Percentiles rank a stretch among this genome's conserved stretches.
phyloP scores from a whole-genome alignment of 2,797 vertebrate species.

The Geotria australis region DNA sequence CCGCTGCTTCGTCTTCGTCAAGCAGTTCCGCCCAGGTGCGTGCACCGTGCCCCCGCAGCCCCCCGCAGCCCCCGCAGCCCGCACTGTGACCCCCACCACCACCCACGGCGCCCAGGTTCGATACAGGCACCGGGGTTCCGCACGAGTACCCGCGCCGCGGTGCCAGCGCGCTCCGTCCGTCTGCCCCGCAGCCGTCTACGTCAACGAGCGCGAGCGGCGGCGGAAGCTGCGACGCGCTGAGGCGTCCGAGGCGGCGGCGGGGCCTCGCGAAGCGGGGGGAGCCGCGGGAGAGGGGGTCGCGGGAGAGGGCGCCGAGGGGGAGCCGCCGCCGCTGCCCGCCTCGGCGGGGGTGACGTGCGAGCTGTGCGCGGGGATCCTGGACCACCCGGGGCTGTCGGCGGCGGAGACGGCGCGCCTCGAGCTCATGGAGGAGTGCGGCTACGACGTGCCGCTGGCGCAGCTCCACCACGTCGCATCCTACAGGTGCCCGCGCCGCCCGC shows the following conservation, averaged over 20 bases:
- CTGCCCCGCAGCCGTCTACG: conserved; percentile 34
- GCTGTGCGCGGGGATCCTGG: conserved; percentile 60
- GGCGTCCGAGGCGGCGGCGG: no score
- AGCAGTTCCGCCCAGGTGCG: conserved; percentile 85
- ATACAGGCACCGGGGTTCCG: no score
- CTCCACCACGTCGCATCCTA: conserved; percentile 45
- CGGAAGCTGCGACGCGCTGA: background rate
- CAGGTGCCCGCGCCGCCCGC: conserved; percentile 16
- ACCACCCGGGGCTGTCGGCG: conserved; percentile 45
- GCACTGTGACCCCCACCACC: no score
- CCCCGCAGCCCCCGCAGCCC: no score
- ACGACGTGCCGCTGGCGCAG: conserved; percentile 18
- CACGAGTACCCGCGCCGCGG: no score
- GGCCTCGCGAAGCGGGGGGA: no score
- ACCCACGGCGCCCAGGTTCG: no score
- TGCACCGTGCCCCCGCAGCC: conserved; percentile 3
- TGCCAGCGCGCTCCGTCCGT: background rate
- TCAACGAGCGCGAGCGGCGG: conserved; percentile 35
- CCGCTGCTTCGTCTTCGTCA: conserved; percentile 69
- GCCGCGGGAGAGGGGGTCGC: conserved; percentile 7
- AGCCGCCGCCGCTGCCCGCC: conserved; percentile 20
- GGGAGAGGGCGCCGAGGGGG: conserved; percentile 3
- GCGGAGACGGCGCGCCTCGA: conserved; percentile 59
- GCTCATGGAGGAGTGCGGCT: conserved; percentile 67
- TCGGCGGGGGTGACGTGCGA: conserved; percentile 40